phyloP scores from a whole-genome alignment of 2,888 invertebrate genomes.

The Chaetogeoica ovagalla region DNA sequence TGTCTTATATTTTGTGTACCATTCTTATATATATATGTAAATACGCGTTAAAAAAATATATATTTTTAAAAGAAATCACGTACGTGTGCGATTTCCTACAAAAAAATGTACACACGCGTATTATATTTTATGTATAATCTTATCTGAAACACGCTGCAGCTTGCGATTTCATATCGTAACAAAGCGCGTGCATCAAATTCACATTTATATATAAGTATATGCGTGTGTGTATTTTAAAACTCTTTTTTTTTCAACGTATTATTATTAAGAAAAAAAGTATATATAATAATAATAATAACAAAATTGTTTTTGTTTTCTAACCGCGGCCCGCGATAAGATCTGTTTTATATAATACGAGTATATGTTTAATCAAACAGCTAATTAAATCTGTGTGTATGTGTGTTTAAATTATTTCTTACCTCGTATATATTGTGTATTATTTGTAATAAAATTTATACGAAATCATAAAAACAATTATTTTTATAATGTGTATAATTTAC shows the following conservation, averaged over 20 bases:
- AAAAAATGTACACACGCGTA: not conserved
- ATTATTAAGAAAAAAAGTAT: not conserved
- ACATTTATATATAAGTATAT: not conserved
- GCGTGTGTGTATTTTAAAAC: not conserved
- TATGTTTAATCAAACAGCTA: slow-evolving; percentile 26
- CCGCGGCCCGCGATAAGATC: slow-evolving; percentile 1
- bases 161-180: not conserved
- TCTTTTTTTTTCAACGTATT: slow-evolving; percentile 1
- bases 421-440: no score
- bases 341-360: not conserved
- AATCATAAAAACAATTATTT: slow-evolving; percentile 24
- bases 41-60: no score
- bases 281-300: slow-evolving; percentile 5
- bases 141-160: not conserved
- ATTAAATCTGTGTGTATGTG: not conserved
- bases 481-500: not conserved
- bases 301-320: slow-evolving; percentile 16
- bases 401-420: not conserved
- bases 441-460: not conserved
- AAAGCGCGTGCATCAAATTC: not conserved
- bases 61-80: no score
- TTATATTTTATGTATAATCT: not conserved
- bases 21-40: not conserved
- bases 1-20: not conserved
- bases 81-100: not conserved